A percentile compares a stretch with the other conserved stretches of the same genome.
These are phyloP conservation scores for Rhinella marina DNA, from an alignment of 2,797 vertebrate genomes.

Conservation along the genomic window DNA sequence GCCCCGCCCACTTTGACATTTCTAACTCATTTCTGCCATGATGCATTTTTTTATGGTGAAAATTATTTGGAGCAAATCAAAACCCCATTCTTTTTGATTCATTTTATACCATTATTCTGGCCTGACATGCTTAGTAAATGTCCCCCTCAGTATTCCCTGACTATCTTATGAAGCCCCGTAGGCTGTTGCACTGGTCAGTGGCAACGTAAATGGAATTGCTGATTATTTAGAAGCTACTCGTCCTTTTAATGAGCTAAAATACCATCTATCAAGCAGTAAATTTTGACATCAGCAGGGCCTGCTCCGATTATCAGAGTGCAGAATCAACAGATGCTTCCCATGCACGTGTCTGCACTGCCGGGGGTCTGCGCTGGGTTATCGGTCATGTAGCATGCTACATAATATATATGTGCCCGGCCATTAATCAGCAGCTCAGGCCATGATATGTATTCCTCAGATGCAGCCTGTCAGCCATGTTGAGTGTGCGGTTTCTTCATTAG, in stretches of 20 bases:
- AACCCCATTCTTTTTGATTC: too few species aligned
- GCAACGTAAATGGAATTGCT: not conserved
- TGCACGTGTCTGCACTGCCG: conserved; percentile 17
- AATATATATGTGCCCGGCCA: conserved; percentile 35
- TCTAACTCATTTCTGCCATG: too few species aligned
- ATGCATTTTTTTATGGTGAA: too few species aligned
- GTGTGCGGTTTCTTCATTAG: conserved; percentile 75
- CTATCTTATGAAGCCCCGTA: too few species aligned
- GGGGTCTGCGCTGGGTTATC: conserved; percentile 19
- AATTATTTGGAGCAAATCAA: too few species aligned
- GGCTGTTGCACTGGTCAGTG: not conserved
- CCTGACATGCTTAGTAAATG: too few species aligned
- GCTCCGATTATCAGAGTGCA: not conserved
- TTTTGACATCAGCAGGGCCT: not conserved
- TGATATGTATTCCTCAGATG: conserved; percentile 46
- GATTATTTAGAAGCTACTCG: not conserved
- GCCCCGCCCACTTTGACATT: too few species aligned
- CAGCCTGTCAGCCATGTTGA: conserved; percentile 62
- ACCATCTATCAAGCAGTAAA: not conserved
- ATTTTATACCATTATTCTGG: too few species aligned
- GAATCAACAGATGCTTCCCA: conserved; percentile 34
- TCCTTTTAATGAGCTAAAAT: not conserved
- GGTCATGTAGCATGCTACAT: conserved; percentile 3
- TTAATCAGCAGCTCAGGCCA: conserved; percentile 38
- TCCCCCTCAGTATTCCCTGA: too few species aligned